Base-by-base conservation (phyloP, 2,113 vertebrate genomes). In the Acanthochromis polyacanthus region DNA sequence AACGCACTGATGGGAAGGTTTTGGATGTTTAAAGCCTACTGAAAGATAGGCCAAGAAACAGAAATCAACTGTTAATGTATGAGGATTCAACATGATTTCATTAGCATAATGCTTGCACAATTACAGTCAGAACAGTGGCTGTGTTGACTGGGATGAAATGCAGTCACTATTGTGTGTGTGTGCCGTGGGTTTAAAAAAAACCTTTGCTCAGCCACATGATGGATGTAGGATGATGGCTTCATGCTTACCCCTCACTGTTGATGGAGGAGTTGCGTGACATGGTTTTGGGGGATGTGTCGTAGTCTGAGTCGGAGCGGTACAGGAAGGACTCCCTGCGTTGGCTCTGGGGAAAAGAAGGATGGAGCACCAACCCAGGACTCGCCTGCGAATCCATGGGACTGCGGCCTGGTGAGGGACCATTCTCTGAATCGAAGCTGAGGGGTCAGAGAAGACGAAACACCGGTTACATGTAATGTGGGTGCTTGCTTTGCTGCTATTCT, bases 231-330 rank as follows among this genome's bases (percentile, higher is more conserved):
- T 4, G 36, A 48, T 45, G 43, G 59, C 11, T 52, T 5, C 8
- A 1, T 82, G 88, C 96, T 96, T 91, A 98, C 97, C 95, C 95
- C 88, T 98, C 97, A 71, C 97, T 98, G 94, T 96, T 95, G 91
- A 98, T 80, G 15, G 97, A 98, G 40, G 97, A 98, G 91, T 97
- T 98, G 71, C 96, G 95, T 56, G 97, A 98, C 96, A 98, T 96
- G 86, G 95, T 97, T 92, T 97, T 98, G 82, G 97, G 97, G 6
- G 97, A 98, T 75, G 96, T 96, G 92, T 98, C 96, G 1, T 96
- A 98, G 95, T 98, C 97, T 0, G 97, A 98, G 94, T 98, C 97
- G 0, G 97, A 98, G 68, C 97, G 96, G 88, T 98, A 98, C 59
- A 98, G 95, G 93, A 98, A 98, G 72, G 97, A 97, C 83, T 98